Percentiles rank a stretch among this genome's conserved stretches.
Evolutionary conservation across 2,113 vertebrate genomes (phyloP).

Genomic region (Plestiodon gilberti): DNA sequence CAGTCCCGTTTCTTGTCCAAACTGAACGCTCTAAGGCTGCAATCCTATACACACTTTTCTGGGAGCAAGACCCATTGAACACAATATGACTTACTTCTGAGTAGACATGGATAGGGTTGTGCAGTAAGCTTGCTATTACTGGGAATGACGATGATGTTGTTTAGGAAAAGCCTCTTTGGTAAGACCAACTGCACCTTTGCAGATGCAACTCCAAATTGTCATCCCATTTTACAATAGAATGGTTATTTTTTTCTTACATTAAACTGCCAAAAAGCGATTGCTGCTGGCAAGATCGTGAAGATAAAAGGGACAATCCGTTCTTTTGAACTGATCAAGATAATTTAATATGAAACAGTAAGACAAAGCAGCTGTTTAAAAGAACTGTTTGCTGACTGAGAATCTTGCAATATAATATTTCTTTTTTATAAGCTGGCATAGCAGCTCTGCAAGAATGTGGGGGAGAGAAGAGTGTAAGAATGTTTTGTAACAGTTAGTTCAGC

Average conservation of each 20-base stretch:
- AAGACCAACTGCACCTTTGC: background rate
- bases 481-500: conserved; percentile 49
- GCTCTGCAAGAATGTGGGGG: conserved; percentile 28
- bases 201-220: background rate
- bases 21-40: too few relatives aligned
- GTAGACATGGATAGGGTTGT: too few relatives aligned
- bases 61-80: too few relatives aligned
- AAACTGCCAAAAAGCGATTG: conserved; percentile 18
- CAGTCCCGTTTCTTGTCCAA: background rate
- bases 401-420: conserved; percentile 10
- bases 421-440: conserved; percentile 45
- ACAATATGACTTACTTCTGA: too few relatives aligned
- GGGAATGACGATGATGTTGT: background rate
- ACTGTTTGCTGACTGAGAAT: conserved; percentile 5
- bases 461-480: conserved; percentile 33
- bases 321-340: conserved; percentile 9
- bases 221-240: background rate
- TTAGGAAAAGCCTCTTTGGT: background rate
- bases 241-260: background rate
- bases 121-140: background rate
- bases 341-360: conserved; percentile 12
- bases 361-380: conserved; percentile 7
- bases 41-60: too few relatives aligned
- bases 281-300: background rate
- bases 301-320: background rate